Conservation (phyloP, 1,140 invertebrate genomes). For the Fragariocoptes setiger region DNA sequence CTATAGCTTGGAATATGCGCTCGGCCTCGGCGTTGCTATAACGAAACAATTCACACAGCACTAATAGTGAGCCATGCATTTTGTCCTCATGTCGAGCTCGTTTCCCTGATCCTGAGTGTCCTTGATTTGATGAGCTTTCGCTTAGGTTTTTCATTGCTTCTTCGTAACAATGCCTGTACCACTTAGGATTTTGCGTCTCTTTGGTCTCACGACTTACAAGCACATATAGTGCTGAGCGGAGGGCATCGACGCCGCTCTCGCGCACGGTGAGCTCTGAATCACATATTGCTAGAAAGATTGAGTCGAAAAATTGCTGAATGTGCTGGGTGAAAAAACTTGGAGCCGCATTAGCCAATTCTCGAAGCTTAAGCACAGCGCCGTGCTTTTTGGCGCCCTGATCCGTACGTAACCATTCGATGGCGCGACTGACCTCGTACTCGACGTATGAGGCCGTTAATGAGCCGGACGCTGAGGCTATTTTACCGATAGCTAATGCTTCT, state of each 20-base stretch:
- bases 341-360: conserved; percentile 72
- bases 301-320: conserved; percentile 74
- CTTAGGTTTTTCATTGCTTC: conserved; percentile 49
- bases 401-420: conserved; percentile 64
- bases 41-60: conserved; percentile 70
- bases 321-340: conserved; percentile 96
- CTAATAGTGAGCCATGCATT: conserved; percentile 64
- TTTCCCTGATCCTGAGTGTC: conserved; percentile 16
- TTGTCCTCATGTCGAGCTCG: conserved; percentile 55
- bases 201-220: conserved; percentile 77
- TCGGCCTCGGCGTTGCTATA: too few species aligned
- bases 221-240: conserved; percentile 65
- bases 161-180: conserved; percentile 53
- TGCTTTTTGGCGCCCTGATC: conserved; percentile 43
- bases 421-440: conserved; percentile 73
- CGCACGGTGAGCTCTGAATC: conserved; percentile 71
- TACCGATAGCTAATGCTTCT: conserved; percentile 71
- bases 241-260: conserved; percentile 62
- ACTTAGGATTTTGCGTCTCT: conserved; percentile 23
- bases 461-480: conserved; percentile 56
- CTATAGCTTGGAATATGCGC: too few species aligned
- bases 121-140: conserved; percentile 21
- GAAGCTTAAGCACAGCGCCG: conserved; percentile 56
- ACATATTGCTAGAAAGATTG: conserved; percentile 58
- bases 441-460: conserved; percentile 78